phyloP scores from a whole-genome alignment of 2,888 invertebrate genomes.

The Troglohyphantes excavatus region DNA sequence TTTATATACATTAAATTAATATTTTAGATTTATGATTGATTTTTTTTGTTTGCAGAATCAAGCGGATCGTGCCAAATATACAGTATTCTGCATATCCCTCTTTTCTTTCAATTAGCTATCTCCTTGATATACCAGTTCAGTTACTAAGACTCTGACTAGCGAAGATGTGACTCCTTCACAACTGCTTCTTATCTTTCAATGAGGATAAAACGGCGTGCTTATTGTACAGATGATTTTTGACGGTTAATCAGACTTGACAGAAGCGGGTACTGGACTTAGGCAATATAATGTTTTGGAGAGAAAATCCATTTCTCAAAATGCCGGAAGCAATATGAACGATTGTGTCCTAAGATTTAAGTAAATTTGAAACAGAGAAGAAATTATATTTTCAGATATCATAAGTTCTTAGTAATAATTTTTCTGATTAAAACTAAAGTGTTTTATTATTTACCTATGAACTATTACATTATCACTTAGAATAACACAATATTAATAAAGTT shows the following conservation, averaged over 20 bases:
- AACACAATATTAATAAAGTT: too few relatives aligned
- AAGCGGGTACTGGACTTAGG: slow-evolving; percentile 38
- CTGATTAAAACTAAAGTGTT: too few relatives aligned
- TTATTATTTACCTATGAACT: too few relatives aligned
- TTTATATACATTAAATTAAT: too few relatives aligned
- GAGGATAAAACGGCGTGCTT: slow-evolving; percentile 49
- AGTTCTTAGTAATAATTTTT: too few relatives aligned
- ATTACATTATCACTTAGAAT: too few relatives aligned
- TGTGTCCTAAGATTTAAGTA: slow-evolving; percentile 1
- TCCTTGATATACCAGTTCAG: slow-evolving; percentile 3
- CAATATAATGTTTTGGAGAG: not conserved
- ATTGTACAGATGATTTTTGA: slow-evolving; percentile 52
- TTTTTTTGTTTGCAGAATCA: slow-evolving; percentile 32
- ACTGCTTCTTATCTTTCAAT: slow-evolving; percentile 23
- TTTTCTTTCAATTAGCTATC: slow-evolving; percentile 11
- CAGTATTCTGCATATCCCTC: slow-evolving; percentile 20
- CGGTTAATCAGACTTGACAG: not conserved
- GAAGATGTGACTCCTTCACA: slow-evolving; percentile 13
- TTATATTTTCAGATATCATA: too few relatives aligned
- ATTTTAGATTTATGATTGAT: not conserved
- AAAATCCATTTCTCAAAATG: slow-evolving; percentile 27
- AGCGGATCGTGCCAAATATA: slow-evolving; percentile 48
- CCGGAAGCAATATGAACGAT: slow-evolving; percentile 61
- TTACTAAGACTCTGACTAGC: slow-evolving; percentile 26
- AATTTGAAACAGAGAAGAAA: not conserved